Conservation (phyloP, 2,797 vertebrate species). For the Falco biarmicus region DNA sequence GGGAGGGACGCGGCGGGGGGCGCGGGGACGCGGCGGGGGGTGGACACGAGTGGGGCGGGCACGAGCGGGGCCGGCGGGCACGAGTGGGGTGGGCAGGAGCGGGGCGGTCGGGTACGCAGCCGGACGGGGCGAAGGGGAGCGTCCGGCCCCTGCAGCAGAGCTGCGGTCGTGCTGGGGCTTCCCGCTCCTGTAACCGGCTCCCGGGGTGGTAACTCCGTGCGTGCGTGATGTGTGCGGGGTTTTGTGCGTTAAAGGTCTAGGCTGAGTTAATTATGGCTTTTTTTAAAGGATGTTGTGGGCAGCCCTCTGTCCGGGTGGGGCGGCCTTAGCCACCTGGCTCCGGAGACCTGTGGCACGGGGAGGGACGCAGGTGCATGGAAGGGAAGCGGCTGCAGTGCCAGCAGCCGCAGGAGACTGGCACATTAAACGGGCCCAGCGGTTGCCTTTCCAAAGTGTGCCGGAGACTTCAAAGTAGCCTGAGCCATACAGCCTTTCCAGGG, state of each 20-base stretch:
- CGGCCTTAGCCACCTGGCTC: not conserved
- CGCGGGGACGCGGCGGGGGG: not conserved
- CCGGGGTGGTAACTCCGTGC: accelerated
- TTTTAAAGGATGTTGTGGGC: not conserved
- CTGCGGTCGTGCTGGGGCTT: not conserved
- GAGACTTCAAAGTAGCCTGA: not conserved
- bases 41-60: not conserved
- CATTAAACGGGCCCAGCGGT: not conserved
- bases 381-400: not conserved
- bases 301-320: not conserved
- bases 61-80: not conserved
- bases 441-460: not conserved
- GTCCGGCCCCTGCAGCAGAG: not conserved
- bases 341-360: not conserved
- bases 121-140: not conserved
- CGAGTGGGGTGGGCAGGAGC: not conserved
- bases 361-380: accelerated
- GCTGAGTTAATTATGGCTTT: not conserved
- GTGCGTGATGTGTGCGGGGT: accelerated
- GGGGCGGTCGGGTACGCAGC: no score
- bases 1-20: not conserved
- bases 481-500: accelerated
- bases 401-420: accelerated
- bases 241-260: not conserved
- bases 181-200: accelerated